A percentile compares a stretch with the other conserved stretches of the same genome.
phyloP scores from a whole-genome alignment of 2,888 invertebrate genomes.

The Synanthedon andrenaeformis region DNA sequence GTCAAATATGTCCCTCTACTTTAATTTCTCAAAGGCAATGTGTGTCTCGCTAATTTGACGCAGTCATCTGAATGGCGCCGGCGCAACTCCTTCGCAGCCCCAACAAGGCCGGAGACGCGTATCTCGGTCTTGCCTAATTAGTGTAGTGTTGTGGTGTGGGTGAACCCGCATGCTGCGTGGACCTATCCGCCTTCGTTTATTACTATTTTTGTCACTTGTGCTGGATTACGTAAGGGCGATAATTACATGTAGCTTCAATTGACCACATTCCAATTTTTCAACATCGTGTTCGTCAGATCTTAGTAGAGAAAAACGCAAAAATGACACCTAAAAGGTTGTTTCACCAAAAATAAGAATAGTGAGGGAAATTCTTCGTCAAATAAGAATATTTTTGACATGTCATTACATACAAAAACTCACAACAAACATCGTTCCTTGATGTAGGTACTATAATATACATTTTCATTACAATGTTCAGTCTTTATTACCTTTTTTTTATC shows the following conservation, averaged over 20 bases:
- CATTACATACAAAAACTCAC: no score
- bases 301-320: no score
- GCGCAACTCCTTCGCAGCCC: conserved; percentile 48
- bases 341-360: no score
- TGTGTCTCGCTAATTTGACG: conserved; percentile 25
- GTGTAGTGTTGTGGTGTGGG: conserved; percentile 51
- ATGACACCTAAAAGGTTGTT: no score
- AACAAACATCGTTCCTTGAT: no score
- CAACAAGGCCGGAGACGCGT: conserved; percentile 47
- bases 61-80: conserved; percentile 45
- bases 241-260: conserved; percentile 2
- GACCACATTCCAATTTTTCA: neutral
- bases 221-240: neutral
- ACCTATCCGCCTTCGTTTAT: conserved; percentile 44
- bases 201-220: conserved; percentile 31
- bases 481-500: no score
- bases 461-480: no score
- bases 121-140: conserved; percentile 54
- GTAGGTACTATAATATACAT: no score
- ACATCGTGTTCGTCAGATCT: neutral
- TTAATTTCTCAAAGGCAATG: neutral
- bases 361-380: no score
- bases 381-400: no score
- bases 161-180: conserved; percentile 39
- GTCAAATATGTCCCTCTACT: neutral